Evolutionary conservation across 2,797 vertebrate species (phyloP).

Genomic region (Nyctibius grandis): DNA sequence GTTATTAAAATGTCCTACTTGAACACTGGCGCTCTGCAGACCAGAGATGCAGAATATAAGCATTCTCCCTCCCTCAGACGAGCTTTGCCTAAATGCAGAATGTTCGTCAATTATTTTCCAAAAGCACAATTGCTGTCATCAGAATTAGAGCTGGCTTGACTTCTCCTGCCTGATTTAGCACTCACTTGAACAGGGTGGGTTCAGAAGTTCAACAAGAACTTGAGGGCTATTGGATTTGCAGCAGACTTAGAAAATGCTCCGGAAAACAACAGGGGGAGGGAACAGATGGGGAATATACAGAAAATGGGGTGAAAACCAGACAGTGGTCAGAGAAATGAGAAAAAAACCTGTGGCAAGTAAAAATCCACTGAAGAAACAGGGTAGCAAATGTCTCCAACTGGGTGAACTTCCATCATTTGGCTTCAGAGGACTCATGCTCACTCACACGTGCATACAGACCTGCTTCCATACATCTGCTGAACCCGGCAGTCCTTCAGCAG

Average conservation of each 20-base stretch:
- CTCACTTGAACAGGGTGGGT: not conserved
- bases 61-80: not conserved
- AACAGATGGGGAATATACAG: not conserved
- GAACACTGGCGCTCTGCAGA: constrained; percentile 27
- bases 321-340: not conserved
- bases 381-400: not conserved
- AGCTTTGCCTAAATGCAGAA: constrained; percentile 45
- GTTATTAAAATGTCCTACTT: constrained; percentile 63
- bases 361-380: not conserved
- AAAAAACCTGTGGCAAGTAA: not conserved
- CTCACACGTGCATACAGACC: not conserved
- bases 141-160: constrained; percentile 41
- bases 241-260: not conserved
- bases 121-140: constrained; percentile 61
- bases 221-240: not conserved
- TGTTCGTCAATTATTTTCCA: constrained; percentile 62
- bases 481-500: not conserved
- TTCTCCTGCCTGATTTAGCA: constrained; percentile 50
- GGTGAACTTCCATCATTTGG: not conserved
- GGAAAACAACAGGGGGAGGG: not conserved
- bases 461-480: not conserved
- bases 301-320: not conserved
- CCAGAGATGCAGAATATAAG: not conserved
- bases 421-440: not conserved
- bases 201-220: constrained; percentile 42